Evolutionary conservation across 2,888 invertebrate species (phyloP), one percentile per base, ranked within the genome.

Genomic region (Troilus luridus): DNA sequence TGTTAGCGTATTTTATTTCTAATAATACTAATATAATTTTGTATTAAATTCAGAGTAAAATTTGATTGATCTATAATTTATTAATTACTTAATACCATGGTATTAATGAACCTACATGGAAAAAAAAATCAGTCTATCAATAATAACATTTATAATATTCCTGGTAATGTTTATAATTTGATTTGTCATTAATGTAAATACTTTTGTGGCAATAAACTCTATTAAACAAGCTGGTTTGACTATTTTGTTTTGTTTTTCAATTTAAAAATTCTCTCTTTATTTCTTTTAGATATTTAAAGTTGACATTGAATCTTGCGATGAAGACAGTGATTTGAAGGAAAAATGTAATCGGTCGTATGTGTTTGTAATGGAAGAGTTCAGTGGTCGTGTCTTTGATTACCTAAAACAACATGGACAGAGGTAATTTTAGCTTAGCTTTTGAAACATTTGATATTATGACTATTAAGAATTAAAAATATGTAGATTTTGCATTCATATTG

Each of bases 351-450:
- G 95, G 94, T 95, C 96, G 93, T 96, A 96, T 89, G 95, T 96
- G 93, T 97, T 97, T 94, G 96, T 98, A 93, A 94, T 97, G 92
- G 95, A 96, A 90, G 96, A 96, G 92, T 98, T 98, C 94, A 96
- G 96, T 92, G 97, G 97, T 90, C 95, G 96, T 92, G 95, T 96
- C 92, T 97, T 96, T 94, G 96, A 96, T 93, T 95, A 95, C 92
- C 95, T 97, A 92, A 96, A 94, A 95, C 95, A 94, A 95, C 95
- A 93, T 95, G 95, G 93, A 95, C 90, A 95, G 93, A 96, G 96
- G 96, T 96, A 92, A 92, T 93, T 90, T 90, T 54, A 89, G 64
- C 60, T 91, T 54, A 81, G 10, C 21, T 54, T 54, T 81, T 54
- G 41, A 41, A 41, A 41, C 41, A 41, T 41, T 41, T 41, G 41